A percentile compares a stretch with the other conserved stretches of the same genome.
These are phyloP conservation scores for Oncorhynchus gorbuscha DNA, from an alignment of 2,113 vertebrate genomes.

Conservation along the genomic window DNA sequence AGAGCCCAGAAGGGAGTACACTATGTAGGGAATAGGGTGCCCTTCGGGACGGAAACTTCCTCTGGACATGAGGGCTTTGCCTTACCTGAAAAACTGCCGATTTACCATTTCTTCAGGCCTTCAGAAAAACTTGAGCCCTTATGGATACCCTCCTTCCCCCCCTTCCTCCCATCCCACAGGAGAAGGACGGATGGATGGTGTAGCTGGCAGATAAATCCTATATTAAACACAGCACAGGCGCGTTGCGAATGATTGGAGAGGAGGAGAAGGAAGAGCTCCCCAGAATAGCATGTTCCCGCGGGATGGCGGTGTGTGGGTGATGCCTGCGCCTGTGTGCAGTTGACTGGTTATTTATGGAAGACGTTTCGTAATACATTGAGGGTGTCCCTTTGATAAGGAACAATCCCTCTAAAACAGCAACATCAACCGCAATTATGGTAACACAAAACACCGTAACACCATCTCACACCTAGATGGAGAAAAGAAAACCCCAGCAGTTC, in stretches of 20 bases:
- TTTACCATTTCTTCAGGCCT: constrained; percentile 10
- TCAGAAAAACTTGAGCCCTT: neutral
- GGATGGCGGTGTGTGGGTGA: constrained; percentile 31
- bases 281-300: constrained; percentile 41
- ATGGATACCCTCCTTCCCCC: neutral
- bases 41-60: neutral
- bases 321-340: constrained; percentile 20
- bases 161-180: neutral
- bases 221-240: neutral
- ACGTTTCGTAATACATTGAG: constrained; percentile 28
- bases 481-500: neutral
- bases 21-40: constrained; percentile 18
- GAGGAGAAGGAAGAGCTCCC: constrained; percentile 26
- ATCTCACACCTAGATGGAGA: neutral
- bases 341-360: constrained; percentile 42
- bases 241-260: constrained; percentile 30
- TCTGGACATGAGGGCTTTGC: neutral
- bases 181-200: neutral
- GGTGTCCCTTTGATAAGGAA: constrained; percentile 27
- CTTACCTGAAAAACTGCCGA: neutral
- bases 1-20: constrained; percentile 26
- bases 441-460: neutral
- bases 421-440: neutral
- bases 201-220: constrained; percentile 13
- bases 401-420: constrained; percentile 9